phyloP scores from a whole-genome alignment of 2,113 vertebrate species.

The Morone saxatilis region DNA sequence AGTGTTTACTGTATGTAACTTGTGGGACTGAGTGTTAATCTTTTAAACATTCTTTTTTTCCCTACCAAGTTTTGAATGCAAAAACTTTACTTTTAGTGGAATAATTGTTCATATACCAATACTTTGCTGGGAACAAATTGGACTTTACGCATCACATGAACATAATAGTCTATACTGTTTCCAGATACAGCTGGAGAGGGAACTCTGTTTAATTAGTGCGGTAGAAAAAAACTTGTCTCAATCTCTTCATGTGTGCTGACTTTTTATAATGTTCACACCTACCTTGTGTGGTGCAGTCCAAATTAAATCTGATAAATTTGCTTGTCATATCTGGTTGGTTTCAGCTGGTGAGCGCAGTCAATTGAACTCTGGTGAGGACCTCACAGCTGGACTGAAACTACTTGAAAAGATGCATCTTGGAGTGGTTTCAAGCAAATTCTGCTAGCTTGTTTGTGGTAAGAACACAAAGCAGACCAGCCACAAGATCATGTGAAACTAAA shows the following conservation, averaged over 20 bases:
- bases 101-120: background rate
- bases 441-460: background rate
- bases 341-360: background rate
- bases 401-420: background rate
- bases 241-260: background rate
- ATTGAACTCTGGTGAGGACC: background rate
- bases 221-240: background rate
- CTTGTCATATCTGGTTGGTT: background rate
- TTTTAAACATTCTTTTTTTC: background rate
- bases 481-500: background rate
- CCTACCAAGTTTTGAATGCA: background rate
- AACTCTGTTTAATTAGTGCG: background rate
- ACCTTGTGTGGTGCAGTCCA: background rate
- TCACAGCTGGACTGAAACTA: background rate
- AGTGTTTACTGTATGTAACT: conserved; percentile 20
- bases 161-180: background rate
- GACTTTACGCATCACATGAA: background rate
- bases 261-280: background rate
- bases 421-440: background rate
- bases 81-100: background rate
- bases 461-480: background rate
- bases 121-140: background rate
- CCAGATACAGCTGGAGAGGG: background rate
- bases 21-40: background rate
- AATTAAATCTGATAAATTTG: background rate